Base-by-base conservation (phyloP, 1,140 invertebrate species). In the Pomacea maculata region DNA sequence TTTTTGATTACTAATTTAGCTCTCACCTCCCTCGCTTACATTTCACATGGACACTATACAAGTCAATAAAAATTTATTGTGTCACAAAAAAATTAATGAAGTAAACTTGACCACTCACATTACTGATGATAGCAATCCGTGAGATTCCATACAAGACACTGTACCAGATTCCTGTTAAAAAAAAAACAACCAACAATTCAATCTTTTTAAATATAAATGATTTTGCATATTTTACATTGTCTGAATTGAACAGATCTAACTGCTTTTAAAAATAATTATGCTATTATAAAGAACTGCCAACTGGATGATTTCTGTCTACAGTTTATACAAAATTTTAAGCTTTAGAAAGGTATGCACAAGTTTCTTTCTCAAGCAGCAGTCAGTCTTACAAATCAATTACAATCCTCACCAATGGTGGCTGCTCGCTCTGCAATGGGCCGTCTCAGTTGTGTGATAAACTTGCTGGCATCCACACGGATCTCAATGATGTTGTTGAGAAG, bases 371-470 rank as follows among this genome's bases (percentile, higher is more conserved):
- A 1, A 61, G 15, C 11, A 61, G 1, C 3, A 61, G 57, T 61
- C 57, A 14, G 57, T 61, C 15, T 61, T 61, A 61, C 57, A 61
- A 61, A 74, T 25, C 19, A 64, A 78, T 63, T 29, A 55, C 57
- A 61, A 25, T 70, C 34, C 79, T 81, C 83, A 21, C 97, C 97
- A 83, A 98, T 98, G 91, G 97, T 95, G 86, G 97, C 95, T 0
- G 96, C 95, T 73, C 96, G 92, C 88, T 97, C 95, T 0, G 96
- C 95, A 25, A 98, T 88, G 0, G 97, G 97, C 67, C 97, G 92
- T 79, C 97, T 90, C 0, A 96, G 83, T 45, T 95, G 94, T 83
- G 94, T 94, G 72, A 96, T 93, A 87, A 97, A 95, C 89, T 96
- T 97, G 85, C 94, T 94, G n/a, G 96, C 95, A 89, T 97, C 96